Conservation (phyloP, 2,888 invertebrate species). For the Lycia hirtaria region DNA sequence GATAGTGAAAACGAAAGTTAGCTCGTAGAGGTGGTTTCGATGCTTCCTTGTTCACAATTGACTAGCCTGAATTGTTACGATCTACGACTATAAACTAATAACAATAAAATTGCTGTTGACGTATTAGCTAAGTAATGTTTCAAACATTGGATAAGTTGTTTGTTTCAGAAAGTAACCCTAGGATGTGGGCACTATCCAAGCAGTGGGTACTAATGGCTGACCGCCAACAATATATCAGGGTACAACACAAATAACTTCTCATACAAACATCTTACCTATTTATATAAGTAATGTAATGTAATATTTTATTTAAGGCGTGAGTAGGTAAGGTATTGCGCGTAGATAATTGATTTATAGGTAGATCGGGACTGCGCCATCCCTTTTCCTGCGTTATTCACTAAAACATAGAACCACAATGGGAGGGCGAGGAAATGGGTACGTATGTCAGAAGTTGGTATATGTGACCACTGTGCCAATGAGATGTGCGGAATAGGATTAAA, state of each 20-base stretch:
- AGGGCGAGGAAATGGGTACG: slow-evolving; percentile 59
- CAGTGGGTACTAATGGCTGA: background rate
- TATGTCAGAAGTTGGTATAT: slow-evolving; percentile 54
- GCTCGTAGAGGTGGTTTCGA: no score
- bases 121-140: no score
- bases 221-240: background rate
- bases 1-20: no score
- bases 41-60: no score
- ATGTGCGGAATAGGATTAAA: background rate
- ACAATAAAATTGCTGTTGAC: no score
- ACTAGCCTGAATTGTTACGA: no score
- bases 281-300: slow-evolving; percentile 25
- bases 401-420: slow-evolving; percentile 66
- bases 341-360: slow-evolving; percentile 76
- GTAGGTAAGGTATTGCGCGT: slow-evolving; percentile 56
- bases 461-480: slow-evolving; percentile 28
- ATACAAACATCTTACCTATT: background rate
- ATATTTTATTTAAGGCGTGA: slow-evolving; percentile 57
- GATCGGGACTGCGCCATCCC: slow-evolving; percentile 69
- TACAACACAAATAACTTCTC: background rate
- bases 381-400: slow-evolving; percentile 71
- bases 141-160: background rate
- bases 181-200: slow-evolving; percentile 5
- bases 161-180: background rate
- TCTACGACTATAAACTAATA: no score